A percentile compares a stretch with the other conserved stretches of the same genome.
Evolutionary conservation across 1,140 invertebrate species (phyloP).

Genomic region (Drosophila pseudoananassae): DNA sequence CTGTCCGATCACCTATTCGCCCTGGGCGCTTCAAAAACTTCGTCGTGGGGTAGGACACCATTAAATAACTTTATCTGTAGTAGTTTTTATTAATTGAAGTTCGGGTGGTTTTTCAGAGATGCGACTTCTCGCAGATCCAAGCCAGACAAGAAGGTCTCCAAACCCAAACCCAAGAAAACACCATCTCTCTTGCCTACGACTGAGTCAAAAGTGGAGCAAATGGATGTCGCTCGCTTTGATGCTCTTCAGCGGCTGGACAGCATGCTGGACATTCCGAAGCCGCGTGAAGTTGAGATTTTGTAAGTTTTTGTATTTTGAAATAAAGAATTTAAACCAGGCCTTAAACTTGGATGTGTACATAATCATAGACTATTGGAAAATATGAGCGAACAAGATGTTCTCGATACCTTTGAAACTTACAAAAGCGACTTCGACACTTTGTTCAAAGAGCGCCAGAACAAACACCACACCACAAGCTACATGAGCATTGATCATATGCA

Average conservation of each 20-base stretch:
- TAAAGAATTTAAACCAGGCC: conserved; percentile 17
- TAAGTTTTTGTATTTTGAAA: conserved; percentile 35
- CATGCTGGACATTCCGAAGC: conserved; percentile 35
- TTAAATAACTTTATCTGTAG: neutral
- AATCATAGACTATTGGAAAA: conserved; percentile 52
- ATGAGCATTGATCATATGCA: conserved; percentile 54
- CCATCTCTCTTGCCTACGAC: neutral
- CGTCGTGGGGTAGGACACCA: conserved; percentile 32
- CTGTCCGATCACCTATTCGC: conserved; percentile 36
- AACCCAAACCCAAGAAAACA: neutral
- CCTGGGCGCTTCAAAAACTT: conserved; percentile 41
- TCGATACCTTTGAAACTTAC: conserved; percentile 63
- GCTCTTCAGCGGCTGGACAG: conserved; percentile 33
- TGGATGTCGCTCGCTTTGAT: conserved; percentile 14
- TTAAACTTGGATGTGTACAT: conserved; percentile 16
- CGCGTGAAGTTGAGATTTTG: conserved; percentile 62
- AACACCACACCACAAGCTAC: conserved; percentile 41
- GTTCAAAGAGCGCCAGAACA: conserved; percentile 46
- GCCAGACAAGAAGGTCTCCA: neutral
- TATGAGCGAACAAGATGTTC: conserved; percentile 42
- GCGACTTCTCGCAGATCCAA: neutral
- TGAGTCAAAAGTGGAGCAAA: conserved; percentile 6
- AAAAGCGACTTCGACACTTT: conserved; percentile 45
- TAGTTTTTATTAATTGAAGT: neutral
- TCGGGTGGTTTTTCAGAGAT: conserved; percentile 9